Percentiles rank a stretch among this genome's conserved stretches.
Evolutionary conservation across 2,797 vertebrate species (phyloP).

Genomic region (Staurois parvus): DNA sequence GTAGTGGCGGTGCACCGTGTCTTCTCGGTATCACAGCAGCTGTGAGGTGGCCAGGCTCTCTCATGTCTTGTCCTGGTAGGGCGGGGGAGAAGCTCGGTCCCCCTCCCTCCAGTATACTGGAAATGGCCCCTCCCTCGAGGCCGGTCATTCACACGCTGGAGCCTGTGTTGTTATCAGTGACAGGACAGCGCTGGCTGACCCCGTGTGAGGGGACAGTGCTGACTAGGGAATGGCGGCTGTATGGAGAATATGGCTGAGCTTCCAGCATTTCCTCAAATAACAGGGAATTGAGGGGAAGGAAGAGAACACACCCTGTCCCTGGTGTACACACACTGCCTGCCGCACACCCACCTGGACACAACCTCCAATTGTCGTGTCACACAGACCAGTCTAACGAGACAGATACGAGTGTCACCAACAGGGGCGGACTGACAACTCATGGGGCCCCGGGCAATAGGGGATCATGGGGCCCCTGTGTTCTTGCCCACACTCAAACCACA

Average conservation of each 20-base stretch:
- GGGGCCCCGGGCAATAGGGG: too few relatives aligned
- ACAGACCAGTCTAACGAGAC: too few relatives aligned
- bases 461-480: too few relatives aligned
- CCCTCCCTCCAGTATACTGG: background rate
- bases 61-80: slow-evolving; percentile 1
- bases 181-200: background rate
- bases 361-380: too few relatives aligned
- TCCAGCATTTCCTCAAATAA: background rate
- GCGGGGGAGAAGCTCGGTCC: slow-evolving; percentile 5
- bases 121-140: slow-evolving; percentile 11
- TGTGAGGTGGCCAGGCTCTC: background rate
- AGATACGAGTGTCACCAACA: background rate
- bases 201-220: background rate
- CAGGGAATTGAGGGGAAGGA: background rate
- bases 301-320: background rate
- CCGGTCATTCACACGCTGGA: background rate
- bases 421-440: too few relatives aligned
- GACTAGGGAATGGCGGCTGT: background rate
- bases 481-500: too few relatives aligned
- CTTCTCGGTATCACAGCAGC: too few relatives aligned
- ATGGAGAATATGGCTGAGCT: background rate
- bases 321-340: background rate
- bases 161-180: background rate
- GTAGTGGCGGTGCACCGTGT: too few relatives aligned
- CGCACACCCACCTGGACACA: too few relatives aligned